These are phyloP conservation scores for Ibidorhyncha struthersii DNA, from an alignment of 2,113 vertebrate genomes.

Conservation along the genomic window DNA sequence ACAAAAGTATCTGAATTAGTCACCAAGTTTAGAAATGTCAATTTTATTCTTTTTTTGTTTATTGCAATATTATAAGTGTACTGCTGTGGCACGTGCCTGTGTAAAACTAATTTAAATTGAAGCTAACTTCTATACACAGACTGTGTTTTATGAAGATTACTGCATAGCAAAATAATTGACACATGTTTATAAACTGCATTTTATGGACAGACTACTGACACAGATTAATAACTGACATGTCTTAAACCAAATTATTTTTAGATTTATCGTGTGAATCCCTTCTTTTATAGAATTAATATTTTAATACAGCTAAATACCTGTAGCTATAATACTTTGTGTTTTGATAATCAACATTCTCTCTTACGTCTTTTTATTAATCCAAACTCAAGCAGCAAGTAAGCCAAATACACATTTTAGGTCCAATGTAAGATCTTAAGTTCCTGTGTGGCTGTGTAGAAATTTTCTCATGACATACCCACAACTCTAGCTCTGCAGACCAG, in stretches of 20 bases:
- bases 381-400: not conserved
- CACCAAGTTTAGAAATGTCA: not conserved
- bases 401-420: not conserved
- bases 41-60: not conserved
- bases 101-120: not conserved
- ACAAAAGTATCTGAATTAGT: not conserved
- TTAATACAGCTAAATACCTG: not conserved
- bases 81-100: not conserved
- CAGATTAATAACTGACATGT: not conserved
- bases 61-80: not conserved
- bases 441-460: not conserved
- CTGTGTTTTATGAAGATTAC: not conserved
- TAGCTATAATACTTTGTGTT: not conserved
- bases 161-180: not conserved
- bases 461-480: not conserved
- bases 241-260: not conserved
- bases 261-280: not conserved
- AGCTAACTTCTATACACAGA: not conserved
- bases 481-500: not conserved
- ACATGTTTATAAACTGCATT: not conserved
- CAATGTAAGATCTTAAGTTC: not conserved
- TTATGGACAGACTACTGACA: not conserved
- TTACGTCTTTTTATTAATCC: not conserved
- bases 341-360: not conserved
- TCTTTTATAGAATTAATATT: not conserved